Evolutionary conservation across 2,113 vertebrate species (phyloP).

Genomic region (Chroicocephalus ridibundus): DNA sequence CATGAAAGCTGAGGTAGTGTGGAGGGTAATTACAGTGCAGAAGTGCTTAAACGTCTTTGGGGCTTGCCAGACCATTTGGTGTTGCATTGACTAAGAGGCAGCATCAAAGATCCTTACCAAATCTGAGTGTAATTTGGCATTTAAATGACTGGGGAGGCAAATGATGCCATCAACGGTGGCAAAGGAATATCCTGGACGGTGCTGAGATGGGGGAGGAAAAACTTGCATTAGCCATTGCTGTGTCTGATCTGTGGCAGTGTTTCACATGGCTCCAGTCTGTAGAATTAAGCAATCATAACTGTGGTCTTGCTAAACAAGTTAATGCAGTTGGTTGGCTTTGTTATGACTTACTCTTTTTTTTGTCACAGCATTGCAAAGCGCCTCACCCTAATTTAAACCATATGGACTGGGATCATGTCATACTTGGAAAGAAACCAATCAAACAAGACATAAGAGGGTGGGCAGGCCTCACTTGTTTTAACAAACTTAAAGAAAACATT

Average conservation of each 20-base stretch:
- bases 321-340: slow-evolving; percentile 40
- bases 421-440: slow-evolving; percentile 73
- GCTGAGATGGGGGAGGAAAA: background rate
- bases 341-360: slow-evolving; percentile 27
- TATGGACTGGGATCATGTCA: slow-evolving; percentile 67
- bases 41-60: background rate
- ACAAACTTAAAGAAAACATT: slow-evolving; percentile 72
- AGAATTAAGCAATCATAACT: background rate
- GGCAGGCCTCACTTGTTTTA: slow-evolving; percentile 70
- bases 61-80: background rate
- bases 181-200: background rate
- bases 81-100: background rate
- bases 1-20: background rate
- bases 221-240: background rate
- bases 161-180: background rate
- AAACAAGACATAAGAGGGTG: slow-evolving; percentile 67
- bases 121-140: background rate
- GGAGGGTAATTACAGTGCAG: background rate
- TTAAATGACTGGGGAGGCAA: background rate
- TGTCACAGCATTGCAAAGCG: slow-evolving; percentile 62
- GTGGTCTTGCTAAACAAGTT: slow-evolving; percentile 41
- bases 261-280: background rate
- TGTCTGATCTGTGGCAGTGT: background rate
- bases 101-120: background rate
- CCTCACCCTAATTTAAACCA: slow-evolving; percentile 75